Conservation (phyloP, 2,888 invertebrate species). For the Helicoverpa assulta region DNA sequence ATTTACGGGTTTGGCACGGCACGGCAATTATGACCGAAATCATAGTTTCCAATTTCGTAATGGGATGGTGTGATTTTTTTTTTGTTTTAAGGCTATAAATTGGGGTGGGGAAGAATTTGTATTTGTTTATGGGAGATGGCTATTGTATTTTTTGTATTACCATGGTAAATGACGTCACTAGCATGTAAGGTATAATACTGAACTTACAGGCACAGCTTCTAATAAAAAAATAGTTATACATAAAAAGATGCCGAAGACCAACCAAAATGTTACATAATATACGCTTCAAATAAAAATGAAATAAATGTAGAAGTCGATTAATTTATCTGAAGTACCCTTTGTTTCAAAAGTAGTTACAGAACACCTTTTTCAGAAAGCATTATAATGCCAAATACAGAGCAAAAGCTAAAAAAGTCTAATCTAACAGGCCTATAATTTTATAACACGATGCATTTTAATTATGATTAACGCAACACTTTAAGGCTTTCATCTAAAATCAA, state of each 20-base stretch:
- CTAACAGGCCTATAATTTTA: neutral
- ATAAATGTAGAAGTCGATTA: too few species aligned
- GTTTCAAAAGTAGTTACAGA: neutral
- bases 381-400: neutral
- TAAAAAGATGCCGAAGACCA: too few species aligned
- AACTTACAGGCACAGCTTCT: too few species aligned
- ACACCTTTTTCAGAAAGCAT: neutral
- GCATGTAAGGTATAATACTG: neutral
- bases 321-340: neutral
- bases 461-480: neutral
- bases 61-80: constrained; percentile 52
- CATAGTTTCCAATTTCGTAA: constrained; percentile 70
- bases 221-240: too few species aligned
- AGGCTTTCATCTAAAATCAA: constrained; percentile 46
- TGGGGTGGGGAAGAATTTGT: neutral
- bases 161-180: constrained; percentile 30
- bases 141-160: constrained; percentile 9
- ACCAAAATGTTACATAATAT: too few species aligned
- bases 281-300: too few species aligned
- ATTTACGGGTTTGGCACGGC: constrained; percentile 76
- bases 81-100: constrained; percentile 33
- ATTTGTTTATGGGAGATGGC: constrained; percentile 19
- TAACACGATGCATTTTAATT: neutral
- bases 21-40: constrained; percentile 63
- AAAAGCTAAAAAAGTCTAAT: neutral